Evolutionary conservation across 2,113 vertebrate genomes (phyloP).

Genomic region (Melanocharis versteri): DNA sequence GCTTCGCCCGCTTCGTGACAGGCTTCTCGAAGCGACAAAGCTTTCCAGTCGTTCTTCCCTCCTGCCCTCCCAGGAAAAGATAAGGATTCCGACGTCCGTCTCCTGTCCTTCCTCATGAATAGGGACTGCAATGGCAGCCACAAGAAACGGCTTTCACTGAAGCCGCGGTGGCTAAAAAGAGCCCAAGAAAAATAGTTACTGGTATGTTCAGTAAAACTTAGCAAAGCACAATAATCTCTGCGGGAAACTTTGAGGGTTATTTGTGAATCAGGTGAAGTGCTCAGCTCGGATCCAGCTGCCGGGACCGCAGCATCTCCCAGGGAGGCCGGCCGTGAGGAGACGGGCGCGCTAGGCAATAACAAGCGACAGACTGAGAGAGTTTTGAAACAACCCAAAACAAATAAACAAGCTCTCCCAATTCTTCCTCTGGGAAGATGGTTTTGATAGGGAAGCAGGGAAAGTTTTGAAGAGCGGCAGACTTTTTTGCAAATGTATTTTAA

Average conservation of each 20-base stretch:
- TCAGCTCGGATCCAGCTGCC: background rate
- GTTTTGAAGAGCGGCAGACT: background rate
- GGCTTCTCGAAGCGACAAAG: background rate
- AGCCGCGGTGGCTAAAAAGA: background rate
- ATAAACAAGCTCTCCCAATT: background rate
- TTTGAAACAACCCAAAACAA: constrained; percentile 26
- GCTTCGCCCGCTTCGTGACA: background rate
- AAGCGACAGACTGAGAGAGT: background rate
- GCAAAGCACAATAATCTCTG: background rate
- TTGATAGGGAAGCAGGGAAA: background rate
- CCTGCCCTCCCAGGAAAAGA: background rate
- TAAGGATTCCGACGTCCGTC: background rate
- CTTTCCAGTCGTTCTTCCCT: background rate
- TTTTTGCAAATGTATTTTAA: background rate
- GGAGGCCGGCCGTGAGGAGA: background rate
- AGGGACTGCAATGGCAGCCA: background rate
- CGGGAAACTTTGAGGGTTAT: background rate
- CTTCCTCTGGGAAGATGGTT: background rate
- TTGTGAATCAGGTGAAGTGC: background rate
- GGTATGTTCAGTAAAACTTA: background rate
- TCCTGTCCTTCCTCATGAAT: background rate
- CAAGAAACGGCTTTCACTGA: background rate
- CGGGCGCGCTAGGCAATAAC: background rate
- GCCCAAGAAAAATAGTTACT: background rate
- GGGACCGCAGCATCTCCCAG: background rate